These are phyloP conservation scores for Pseudochirops cupreus DNA, from an alignment of 2,797 vertebrate genomes.

Conservation along the genomic window DNA sequence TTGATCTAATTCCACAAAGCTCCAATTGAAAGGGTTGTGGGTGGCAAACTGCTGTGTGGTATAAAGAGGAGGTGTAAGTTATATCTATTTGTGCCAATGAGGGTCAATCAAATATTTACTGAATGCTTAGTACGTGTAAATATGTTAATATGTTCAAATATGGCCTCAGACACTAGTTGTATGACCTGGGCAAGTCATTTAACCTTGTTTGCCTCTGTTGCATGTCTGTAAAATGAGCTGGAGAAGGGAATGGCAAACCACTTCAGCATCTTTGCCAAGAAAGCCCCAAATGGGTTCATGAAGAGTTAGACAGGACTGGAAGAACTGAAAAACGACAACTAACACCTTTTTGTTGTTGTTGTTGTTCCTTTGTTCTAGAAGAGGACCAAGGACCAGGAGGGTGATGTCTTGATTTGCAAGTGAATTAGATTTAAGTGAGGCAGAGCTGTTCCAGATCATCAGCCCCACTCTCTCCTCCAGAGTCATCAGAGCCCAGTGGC, in stretches of 20 bases:
- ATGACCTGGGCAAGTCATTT: not conserved
- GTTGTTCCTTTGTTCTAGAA: not conserved
- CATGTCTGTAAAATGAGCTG: not conserved
- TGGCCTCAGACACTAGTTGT: not conserved
- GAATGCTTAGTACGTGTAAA: not conserved
- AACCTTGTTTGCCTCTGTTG: not conserved
- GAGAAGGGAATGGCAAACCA: not conserved
- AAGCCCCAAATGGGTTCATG: not conserved
- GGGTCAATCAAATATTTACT: not conserved
- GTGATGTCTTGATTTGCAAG: not conserved
- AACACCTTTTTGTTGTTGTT: not conserved
- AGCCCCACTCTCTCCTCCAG: not conserved
- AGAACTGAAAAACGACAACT: too few relatives aligned
- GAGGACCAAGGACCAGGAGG: too few relatives aligned
- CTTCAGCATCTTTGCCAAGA: not conserved
- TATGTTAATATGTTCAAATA: not conserved
- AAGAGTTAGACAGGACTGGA: not conserved
- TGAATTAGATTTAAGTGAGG: not conserved
- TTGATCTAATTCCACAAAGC: not conserved
- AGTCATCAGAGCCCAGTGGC: not conserved
- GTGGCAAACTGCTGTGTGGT: not conserved
- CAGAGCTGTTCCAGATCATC: not conserved
- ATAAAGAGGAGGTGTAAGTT: not conserved
- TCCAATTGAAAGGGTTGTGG: conserved; percentile 21
- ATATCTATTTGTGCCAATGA: not conserved